Conservation (phyloP, 1,140 invertebrate species). For the Philopotamus ludificatus region DNA sequence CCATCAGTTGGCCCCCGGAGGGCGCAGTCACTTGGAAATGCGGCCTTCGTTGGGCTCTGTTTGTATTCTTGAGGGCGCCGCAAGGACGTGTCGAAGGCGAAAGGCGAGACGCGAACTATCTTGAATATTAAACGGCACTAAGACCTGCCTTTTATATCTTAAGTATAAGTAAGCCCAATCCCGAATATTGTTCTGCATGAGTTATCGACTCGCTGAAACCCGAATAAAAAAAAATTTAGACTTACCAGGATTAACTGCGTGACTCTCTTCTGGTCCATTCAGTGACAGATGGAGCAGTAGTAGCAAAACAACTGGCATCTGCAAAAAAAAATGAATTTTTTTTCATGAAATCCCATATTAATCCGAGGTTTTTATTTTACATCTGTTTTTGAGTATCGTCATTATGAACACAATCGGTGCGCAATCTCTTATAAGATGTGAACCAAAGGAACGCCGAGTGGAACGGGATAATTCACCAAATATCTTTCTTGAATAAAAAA, state of each 20-base stretch:
- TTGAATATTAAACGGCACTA: not conserved
- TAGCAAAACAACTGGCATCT: slow-evolving; percentile 39
- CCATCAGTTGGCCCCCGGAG: too few species aligned
- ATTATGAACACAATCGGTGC: not conserved
- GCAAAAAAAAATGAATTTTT: slow-evolving; percentile 15
- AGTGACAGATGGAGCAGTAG: slow-evolving; percentile 38
- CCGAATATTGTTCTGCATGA: not conserved
- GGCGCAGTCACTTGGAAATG: not conserved
- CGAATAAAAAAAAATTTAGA: slow-evolving; percentile 10
- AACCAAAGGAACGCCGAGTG: not conserved
- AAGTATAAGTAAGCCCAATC: too few species aligned
- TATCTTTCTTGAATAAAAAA: slow-evolving; percentile 4
- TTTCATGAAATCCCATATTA: not conserved
- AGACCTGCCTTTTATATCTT: not conserved
- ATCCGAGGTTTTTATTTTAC: not conserved
- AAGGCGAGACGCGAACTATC: not conserved
- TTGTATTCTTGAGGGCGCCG: not conserved
- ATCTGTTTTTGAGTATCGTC: not conserved
- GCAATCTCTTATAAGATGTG: not conserved
- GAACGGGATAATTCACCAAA: slow-evolving; percentile 1
- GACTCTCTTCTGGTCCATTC: slow-evolving; percentile 39
- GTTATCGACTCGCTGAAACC: too few species aligned
- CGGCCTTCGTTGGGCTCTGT: not conserved
- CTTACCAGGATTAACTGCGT: slow-evolving; percentile 40
- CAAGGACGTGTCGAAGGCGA: not conserved